Evolutionary conservation across 2,888 invertebrate species (phyloP), one percentile per base, ranked within the genome.

Genomic region (Cryptophagus acutangulus): DNA sequence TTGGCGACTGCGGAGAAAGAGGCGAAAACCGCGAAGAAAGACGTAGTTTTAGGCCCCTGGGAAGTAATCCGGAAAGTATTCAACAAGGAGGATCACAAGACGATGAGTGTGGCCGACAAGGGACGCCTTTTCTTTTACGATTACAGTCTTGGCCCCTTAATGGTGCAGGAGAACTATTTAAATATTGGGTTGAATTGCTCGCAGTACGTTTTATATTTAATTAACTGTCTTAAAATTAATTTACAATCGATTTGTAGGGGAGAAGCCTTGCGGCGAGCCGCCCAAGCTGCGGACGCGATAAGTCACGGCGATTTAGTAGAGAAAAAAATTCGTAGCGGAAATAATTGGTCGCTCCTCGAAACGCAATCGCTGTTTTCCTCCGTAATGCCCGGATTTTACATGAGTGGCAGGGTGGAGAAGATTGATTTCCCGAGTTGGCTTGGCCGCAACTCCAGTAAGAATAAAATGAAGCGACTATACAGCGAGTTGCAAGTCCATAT

Each of bases 131-230:
- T 97, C 73, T 99, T 97, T 72, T 84, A 90, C 61, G 99, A 99
- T 74, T 99, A 99, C 72, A 91, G 84, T 59, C 77, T 99, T 48
- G 84, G 86, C n/a, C 92, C 96, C 1, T 74, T 99, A 9, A 99
- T 99, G 71, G 93, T 99, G 0, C 95, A 97, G 59, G 97, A 99
- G 68, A 99, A 97, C 71, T 99, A 99, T 70, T 71, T 90, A 12
- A 77, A 77, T 49, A 90, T 89, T 1, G 68, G 72, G n/a, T 92
- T 93, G 0, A 76, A 79, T 43, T 82, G 80, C 42, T 79, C 83
- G 16, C 81, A 78, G 84, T 85, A 71, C 67, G 69, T 66, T 8
- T 38, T 5, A 33, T 14, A 20, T 20, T 31, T 15, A 16, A 17
- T 14, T 13, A 15, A 14, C 31, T 24, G 12, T 30, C 14, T 30